phyloP scores from a whole-genome alignment of 2,113 vertebrate species.

The Bufo gargarizans region DNA sequence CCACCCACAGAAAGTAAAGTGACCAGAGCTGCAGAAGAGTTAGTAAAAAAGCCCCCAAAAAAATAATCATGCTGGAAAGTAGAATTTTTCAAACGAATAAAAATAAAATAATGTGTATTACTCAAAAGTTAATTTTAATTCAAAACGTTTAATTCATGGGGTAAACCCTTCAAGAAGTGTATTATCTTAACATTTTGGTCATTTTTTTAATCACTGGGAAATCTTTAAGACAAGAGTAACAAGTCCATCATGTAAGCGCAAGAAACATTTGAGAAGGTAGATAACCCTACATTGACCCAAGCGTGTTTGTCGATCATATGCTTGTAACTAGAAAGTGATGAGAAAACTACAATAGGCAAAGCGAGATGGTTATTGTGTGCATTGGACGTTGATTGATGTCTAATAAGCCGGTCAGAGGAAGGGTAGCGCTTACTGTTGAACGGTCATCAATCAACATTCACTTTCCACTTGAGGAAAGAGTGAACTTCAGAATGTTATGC shows the following conservation, averaged over 20 bases:
- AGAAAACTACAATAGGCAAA: constrained; percentile 30
- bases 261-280: background rate
- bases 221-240: background rate
- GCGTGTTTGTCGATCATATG: constrained; percentile 3
- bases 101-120: too few relatives aligned
- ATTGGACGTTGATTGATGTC: constrained; percentile 44
- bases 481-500: constrained; percentile 13
- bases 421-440: constrained; percentile 31
- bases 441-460: constrained; percentile 49
- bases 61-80: too few relatives aligned
- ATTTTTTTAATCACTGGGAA: background rate
- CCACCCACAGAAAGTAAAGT: too few relatives aligned
- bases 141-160: too few relatives aligned
- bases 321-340: background rate
- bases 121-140: too few relatives aligned
- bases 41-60: too few relatives aligned
- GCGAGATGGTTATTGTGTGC: constrained; percentile 24
- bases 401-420: constrained; percentile 27
- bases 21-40: too few relatives aligned
- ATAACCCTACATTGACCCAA: constrained; percentile 39
- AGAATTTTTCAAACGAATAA: too few relatives aligned
- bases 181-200: too few relatives aligned
- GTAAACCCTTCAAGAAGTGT: too few relatives aligned
- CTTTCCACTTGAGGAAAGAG: constrained; percentile 33
- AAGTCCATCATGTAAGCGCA: background rate